These are phyloP conservation scores for Brachyhypopomus gauderio DNA, from an alignment of 2,113 vertebrate species.

Conservation along the genomic window DNA sequence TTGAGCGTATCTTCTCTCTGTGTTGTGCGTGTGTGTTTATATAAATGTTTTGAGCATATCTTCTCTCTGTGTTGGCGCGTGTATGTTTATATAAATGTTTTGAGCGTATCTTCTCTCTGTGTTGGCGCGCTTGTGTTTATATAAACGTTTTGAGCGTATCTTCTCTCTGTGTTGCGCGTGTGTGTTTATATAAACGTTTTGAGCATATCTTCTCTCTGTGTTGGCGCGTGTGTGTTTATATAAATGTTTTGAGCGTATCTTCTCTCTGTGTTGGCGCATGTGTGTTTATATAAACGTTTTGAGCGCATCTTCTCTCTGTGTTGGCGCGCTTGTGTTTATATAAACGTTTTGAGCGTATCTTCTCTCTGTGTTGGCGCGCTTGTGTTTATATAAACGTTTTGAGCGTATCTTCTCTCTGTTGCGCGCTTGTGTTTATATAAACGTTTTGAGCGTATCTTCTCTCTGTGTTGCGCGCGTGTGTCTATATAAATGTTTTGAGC, in stretches of 20 bases:
- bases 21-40: slow-evolving; percentile 37
- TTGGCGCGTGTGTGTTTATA: slow-evolving; percentile 31
- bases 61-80: slow-evolving; percentile 23
- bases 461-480: slow-evolving; percentile 35
- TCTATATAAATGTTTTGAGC: neutral
- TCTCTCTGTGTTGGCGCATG: slow-evolving; percentile 23
- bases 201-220: neutral
- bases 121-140: slow-evolving; percentile 32
- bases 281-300: neutral
- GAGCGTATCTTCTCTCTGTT: neutral
- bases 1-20: neutral
- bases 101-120: neutral
- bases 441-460: no score
- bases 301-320: neutral
- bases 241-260: no score
- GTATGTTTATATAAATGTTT: neutral
- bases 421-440: slow-evolving; percentile 54
- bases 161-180: slow-evolving; percentile 33
- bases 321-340: slow-evolving; percentile 30
- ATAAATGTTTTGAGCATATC: no score
- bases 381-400: neutral
- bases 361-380: slow-evolving; percentile 23
- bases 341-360: no score
- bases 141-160: no score
- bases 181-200: slow-evolving; percentile 49